phyloP scores from a whole-genome alignment of 2,888 invertebrate species.

The Athetis lepigone region DNA sequence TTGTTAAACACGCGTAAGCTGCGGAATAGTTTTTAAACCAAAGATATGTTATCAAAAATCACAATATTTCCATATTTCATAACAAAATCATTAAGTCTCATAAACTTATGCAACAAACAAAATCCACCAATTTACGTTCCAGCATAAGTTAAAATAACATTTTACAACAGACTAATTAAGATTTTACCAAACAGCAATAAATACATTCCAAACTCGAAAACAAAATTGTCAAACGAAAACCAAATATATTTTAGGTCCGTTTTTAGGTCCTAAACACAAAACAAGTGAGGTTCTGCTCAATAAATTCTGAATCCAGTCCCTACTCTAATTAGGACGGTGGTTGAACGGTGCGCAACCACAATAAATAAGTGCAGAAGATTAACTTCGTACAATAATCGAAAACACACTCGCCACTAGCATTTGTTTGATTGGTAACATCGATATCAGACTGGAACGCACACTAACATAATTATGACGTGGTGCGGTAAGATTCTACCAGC shows the following conservation, averaged over 20 bases:
- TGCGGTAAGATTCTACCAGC: no score
- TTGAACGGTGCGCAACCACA: slow-evolving; percentile 47
- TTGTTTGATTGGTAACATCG: no score
- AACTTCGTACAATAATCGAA: background rate
- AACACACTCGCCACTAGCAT: background rate
- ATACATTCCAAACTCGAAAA: background rate
- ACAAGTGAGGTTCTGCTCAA: slow-evolving; percentile 65
- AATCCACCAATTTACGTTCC: background rate
- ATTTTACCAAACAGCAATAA: background rate
- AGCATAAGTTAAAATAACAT: background rate
- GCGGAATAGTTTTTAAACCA: no score
- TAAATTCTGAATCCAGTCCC: slow-evolving; percentile 71
- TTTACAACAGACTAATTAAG: background rate
- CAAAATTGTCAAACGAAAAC: slow-evolving; percentile 9
- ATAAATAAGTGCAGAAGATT: background rate
- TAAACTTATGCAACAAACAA: no score
- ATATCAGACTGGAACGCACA: no score
- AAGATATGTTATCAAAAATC: no score
- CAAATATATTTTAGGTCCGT: slow-evolving; percentile 32
- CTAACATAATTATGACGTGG: no score
- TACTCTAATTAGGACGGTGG: slow-evolving; percentile 72
- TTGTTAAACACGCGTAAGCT: no score
- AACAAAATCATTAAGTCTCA: no score
- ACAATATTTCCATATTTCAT: no score
- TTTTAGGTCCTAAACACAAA: slow-evolving; percentile 50